phyloP scores from a whole-genome alignment of 2,113 vertebrate genomes.

The Platysternon megacephalum region DNA sequence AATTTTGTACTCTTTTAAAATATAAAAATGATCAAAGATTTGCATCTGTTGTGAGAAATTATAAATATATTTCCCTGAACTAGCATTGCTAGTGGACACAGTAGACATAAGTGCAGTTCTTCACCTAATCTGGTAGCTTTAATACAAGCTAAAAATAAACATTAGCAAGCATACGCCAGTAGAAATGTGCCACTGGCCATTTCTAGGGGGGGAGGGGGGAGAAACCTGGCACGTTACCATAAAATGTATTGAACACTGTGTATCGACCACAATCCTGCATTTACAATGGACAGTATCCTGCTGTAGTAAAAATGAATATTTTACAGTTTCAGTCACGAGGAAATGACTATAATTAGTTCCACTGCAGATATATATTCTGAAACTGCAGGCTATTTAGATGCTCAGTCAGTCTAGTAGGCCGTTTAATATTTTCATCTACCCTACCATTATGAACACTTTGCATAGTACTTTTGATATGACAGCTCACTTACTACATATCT shows the following conservation, averaged over 20 bases:
- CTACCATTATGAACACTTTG: background rate
- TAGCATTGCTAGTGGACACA: background rate
- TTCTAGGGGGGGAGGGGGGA: background rate
- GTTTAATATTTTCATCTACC: background rate
- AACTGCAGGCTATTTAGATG: background rate
- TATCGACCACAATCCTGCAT: background rate
- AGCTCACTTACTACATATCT: background rate
- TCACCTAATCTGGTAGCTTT: background rate
- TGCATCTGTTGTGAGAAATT: background rate
- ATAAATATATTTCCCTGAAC: background rate
- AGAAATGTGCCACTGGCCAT: background rate
- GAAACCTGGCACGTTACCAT: background rate
- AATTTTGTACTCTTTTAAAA: background rate
- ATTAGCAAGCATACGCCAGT: background rate
- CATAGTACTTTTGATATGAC: background rate
- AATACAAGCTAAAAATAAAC: background rate
- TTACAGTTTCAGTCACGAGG: background rate
- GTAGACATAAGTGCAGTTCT: background rate
- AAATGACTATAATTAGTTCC: constrained; percentile 36
- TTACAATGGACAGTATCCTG: background rate
- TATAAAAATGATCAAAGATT: background rate
- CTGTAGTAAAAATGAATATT: background rate
- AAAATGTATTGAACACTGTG: background rate
- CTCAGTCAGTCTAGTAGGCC: background rate
- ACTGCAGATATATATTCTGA: background rate